Base-by-base conservation (phyloP, 2,113 vertebrate genomes). In the Nanorana parkeri region DNA sequence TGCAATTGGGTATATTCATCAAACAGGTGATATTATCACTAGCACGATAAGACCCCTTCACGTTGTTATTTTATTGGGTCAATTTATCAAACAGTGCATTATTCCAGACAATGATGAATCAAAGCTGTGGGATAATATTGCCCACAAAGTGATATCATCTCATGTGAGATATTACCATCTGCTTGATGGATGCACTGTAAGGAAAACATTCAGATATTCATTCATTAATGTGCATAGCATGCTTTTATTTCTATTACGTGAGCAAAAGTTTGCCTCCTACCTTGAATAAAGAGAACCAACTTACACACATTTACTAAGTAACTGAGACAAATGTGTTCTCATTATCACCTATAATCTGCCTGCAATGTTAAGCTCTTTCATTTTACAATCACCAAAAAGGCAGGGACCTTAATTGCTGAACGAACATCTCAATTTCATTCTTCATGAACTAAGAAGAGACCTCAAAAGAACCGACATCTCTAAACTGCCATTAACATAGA, bases 151-250 rank as follows among this genome's bases (percentile, higher is more conserved):
- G 72, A 75, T 75, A 61, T 41, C 41, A 75, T 75, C 72, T 75
- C 55, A 75, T n/a, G 15, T 75, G 55, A 61, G 29, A 56, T 75
- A 75, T 75, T 75, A 56, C 55, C 72, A 75, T 61, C 52, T 75
- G 72, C 5, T 75, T 75, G 72, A 75, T 75, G 55, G 60, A 75
- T 75, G 74, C 28, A 77, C 60, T 77, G 60, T 77, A 77, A 65
- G 60, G 26, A 77, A 24, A 47, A 47, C 7, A 64, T 77, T 77
- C 52, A 17, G 60, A 77, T 77, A 77, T 65, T 65, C 29, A 51
- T 41, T 60, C 23, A 23, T 19, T 65, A 60, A 3, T 26, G 55
- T 3, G 21, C 52, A 71, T 52, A n/a, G 41, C 11, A 11, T 15
- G 41, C 41, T 47, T 47, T 47, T 47, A 13, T 47, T 47, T 47